Evolutionary conservation across 37 sponge, comb jelly and placozoan species (phyloP), one percentile per base, ranked within the genome.

Genomic region (Halichondria panicea): DNA sequence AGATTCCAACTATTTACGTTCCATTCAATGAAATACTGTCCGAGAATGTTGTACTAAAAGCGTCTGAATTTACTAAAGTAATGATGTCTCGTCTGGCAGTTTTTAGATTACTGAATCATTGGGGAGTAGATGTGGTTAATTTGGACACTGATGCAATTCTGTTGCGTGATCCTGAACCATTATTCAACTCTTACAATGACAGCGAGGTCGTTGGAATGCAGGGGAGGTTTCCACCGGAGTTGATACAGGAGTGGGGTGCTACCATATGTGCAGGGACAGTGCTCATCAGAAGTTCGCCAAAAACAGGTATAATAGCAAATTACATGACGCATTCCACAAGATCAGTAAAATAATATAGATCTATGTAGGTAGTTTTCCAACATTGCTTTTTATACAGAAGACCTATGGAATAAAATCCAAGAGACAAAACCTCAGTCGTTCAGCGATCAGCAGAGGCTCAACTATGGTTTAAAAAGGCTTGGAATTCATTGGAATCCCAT

Each of bases 401-500:
- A 34, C 44, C 77, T 57, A 71, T 84, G 85, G 85, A 54, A 76
- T 39, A 54, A 62, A 19, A 41, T 75, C 38, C 60, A 45, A 7
- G 34, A 56, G 12, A 32, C 46, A 13, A 19, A 43, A 2, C 34
- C 4, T 0, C 24, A 45, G 0, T n/a, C 48, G 2, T 30, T 67
- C 39, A 69, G 74, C 43, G 87, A 87, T 80, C 87, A 87, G 61
- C 64, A 31, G 7, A 79, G 35, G 45, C 21, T 87, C 34, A 87
- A 87, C 70, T 69, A 58, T 36, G 81, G 71, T 33, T 66, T 87
- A 4, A 55, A 80, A 42, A 71, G 38, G 4, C 30, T 80, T 34
- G 34, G 44, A 21, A 55, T 80, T 0, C 4, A 31, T n/a, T 80
- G 80, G 80, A 24, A 0, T 1, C 68, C 41, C 35, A 58, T 39